Evolutionary conservation across 2,113 vertebrate genomes (phyloP).

Genomic region (Felis catus): F.catus_Fca126_mat1.0 CM031420.1:11502501-11503000

Average conservation of each 20-base stretch:
- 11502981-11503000: neutral
- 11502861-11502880: rapidly evolving
- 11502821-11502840: neutral
- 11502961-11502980: rapidly evolving
- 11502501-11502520: neutral
- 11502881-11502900: neutral
- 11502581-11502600: neutral
- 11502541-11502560: neutral
- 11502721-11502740: neutral
- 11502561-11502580: neutral
- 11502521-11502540: neutral
- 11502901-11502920: neutral
- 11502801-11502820: neutral
- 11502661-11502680: rapidly evolving
- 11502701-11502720: rapidly evolving
- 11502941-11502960: neutral
- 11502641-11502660: too few species aligned
- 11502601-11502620: neutral
- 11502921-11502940: neutral
- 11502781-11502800: neutral
- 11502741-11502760: neutral
- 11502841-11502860: neutral
- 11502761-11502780: neutral
- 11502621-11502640: neutral
- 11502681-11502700: neutral